Evolutionary conservation across 2,113 vertebrate species (phyloP).

Genomic region (Camarhynchus parvulus): DNA sequence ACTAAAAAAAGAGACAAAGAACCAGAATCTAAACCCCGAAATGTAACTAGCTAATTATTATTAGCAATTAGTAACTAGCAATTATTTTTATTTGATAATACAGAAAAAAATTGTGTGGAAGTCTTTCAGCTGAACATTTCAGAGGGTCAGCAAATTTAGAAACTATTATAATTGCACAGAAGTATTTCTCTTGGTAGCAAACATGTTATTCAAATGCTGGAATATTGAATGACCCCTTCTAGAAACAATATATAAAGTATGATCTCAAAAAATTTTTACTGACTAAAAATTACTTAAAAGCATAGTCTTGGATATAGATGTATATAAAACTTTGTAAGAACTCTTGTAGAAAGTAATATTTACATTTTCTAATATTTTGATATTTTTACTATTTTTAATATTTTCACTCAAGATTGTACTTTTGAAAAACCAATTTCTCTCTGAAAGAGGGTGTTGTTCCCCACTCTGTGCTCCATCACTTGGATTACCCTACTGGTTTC

Average conservation of each 20-base stretch:
- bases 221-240: background rate
- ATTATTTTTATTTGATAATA: background rate
- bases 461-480: accelerated
- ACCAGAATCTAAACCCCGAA: background rate
- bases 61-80: too few relatives aligned
- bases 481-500: background rate
- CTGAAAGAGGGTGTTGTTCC: background rate
- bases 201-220: background rate
- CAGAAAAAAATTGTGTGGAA: background rate
- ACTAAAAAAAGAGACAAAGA: background rate
- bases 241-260: background rate
- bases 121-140: background rate
- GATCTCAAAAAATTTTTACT: background rate
- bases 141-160: background rate
- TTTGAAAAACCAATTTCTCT: background rate
- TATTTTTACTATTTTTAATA: background rate
- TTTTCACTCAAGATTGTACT: background rate
- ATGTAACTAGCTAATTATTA: background rate
- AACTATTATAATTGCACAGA: background rate
- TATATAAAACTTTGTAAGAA: background rate
- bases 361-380: background rate
- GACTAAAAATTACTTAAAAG: background rate
- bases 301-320: accelerated
- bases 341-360: background rate
- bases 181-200: background rate